A percentile compares a stretch with the other conserved stretches of the same genome.
These are phyloP conservation scores for Polyergus mexicanus DNA, from an alignment of 1,140 invertebrate species.

Conservation along the genomic window DNA sequence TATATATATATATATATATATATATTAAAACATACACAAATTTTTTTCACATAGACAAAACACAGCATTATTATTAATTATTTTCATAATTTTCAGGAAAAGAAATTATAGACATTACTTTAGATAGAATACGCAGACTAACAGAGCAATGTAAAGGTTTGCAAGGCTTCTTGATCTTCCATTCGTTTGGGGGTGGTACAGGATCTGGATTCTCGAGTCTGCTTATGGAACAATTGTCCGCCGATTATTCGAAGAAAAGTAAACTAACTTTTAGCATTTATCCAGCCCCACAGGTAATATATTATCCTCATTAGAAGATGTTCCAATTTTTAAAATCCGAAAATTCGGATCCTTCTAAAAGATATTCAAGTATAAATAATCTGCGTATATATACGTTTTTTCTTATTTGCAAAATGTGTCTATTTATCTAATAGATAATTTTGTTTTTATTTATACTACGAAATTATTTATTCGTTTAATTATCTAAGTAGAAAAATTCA, in stretches of 20 bases:
- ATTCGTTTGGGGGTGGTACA: slow-evolving; percentile 96
- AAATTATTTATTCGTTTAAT: background rate
- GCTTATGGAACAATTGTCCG: slow-evolving; percentile 88
- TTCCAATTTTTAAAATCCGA: background rate
- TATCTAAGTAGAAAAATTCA: background rate
- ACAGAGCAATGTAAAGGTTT: slow-evolving; percentile 88
- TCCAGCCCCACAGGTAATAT: slow-evolving; percentile 88
- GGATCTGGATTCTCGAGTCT: slow-evolving; percentile 87
- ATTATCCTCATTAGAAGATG: background rate
- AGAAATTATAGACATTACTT: slow-evolving; percentile 84
- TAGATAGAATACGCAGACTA: slow-evolving; percentile 82
- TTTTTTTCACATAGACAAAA: slow-evolving; percentile 48
- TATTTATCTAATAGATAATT: background rate
- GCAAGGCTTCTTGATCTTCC: slow-evolving; percentile 93
- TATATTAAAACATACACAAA: slow-evolving; percentile 66
- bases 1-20: background rate
- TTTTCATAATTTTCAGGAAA: slow-evolving; percentile 84
- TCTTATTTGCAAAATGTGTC: background rate
- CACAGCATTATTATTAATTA: slow-evolving; percentile 10
- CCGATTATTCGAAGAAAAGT: slow-evolving; percentile 89
- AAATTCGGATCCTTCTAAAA: slow-evolving; percentile 30
- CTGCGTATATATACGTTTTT: background rate
- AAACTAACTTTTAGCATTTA: slow-evolving; percentile 90
- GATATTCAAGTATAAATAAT: slow-evolving; percentile 15
- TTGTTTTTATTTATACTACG: background rate